phyloP scores from a whole-genome alignment of 2,797 vertebrate genomes.

The Chanos chanos region DNA sequence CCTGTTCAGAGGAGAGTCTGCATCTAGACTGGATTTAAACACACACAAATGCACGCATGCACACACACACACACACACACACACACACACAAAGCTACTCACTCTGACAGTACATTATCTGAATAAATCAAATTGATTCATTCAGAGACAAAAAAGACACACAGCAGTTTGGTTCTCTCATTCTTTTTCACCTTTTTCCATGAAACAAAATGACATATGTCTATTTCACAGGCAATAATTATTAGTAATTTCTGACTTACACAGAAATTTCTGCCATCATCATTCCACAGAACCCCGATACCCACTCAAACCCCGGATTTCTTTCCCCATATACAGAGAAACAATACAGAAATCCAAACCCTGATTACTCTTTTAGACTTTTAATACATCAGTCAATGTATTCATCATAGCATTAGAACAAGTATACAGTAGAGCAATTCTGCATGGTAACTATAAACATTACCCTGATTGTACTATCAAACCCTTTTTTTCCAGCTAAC shows the following conservation, averaged over 20 bases:
- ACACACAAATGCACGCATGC: neutral
- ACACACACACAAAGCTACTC: neutral
- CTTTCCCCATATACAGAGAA: slow-evolving; percentile 69
- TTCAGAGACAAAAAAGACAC: slow-evolving; percentile 46
- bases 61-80: neutral
- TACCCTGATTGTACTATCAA: slow-evolving; percentile 75
- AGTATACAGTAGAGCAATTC: slow-evolving; percentile 60
- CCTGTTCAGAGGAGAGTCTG: slow-evolving; percentile 19
- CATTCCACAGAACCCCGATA: slow-evolving; percentile 56
- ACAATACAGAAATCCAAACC: slow-evolving; percentile 67
- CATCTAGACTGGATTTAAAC: slow-evolving; percentile 26
- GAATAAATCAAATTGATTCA: neutral
- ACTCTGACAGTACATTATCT: neutral
- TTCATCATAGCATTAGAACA: slow-evolving; percentile 73
- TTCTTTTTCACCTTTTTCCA: slow-evolving; percentile 63
- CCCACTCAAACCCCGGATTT: slow-evolving; percentile 49
- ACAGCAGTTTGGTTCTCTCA: slow-evolving; percentile 40
- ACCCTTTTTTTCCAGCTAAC: slow-evolving; percentile 70
- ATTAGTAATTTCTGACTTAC: slow-evolving; percentile 72
- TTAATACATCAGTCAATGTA: slow-evolving; percentile 74
- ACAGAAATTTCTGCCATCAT: slow-evolving; percentile 59
- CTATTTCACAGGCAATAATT: slow-evolving; percentile 81
- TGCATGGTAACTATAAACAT: slow-evolving; percentile 63
- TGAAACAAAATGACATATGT: slow-evolving; percentile 75
- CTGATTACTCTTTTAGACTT: slow-evolving; percentile 58